A percentile compares a stretch with the other conserved stretches of the same genome.
Evolutionary conservation across 1,140 invertebrate genomes (phyloP).

Genomic region (Zaprionus gabonicus): DNA sequence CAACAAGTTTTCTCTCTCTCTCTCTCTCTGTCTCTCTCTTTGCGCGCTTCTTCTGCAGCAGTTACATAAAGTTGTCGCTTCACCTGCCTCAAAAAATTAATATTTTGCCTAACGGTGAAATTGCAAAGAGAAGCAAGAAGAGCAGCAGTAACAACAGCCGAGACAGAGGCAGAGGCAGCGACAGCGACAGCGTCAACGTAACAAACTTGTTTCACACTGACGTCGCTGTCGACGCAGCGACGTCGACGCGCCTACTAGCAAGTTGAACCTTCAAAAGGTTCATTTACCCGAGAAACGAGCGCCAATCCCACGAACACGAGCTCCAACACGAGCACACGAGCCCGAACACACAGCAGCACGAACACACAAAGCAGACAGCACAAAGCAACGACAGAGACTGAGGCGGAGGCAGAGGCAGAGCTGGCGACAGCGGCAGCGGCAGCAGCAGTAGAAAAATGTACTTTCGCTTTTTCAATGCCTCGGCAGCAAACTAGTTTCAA

Average conservation of each 20-base stretch:
- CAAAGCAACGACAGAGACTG: too few relatives aligned
- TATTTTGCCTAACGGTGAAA: constrained; percentile 73
- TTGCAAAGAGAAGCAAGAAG: constrained; percentile 65
- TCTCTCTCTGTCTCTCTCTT: not conserved
- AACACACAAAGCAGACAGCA: constrained; percentile 15
- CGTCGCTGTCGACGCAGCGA: constrained; percentile 32
- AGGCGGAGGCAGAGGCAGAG: not conserved
- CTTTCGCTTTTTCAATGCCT: constrained; percentile 84
- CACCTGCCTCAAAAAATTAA: constrained; percentile 62
- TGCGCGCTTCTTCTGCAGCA: constrained; percentile 18
- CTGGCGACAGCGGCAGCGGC: not conserved
- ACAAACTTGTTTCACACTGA: constrained; percentile 79
- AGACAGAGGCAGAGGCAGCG: constrained; percentile 12
- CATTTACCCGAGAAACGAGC: constrained; percentile 73
- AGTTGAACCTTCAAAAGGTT: constrained; percentile 84
- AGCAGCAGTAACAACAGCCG: constrained; percentile 24
- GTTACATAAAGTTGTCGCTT: constrained; percentile 74
- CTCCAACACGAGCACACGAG: constrained; percentile 3
- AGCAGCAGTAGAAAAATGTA: constrained; percentile 74
- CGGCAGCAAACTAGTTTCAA: constrained; percentile 80
- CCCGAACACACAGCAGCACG: constrained; percentile 4
- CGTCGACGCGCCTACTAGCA: constrained; percentile 65
- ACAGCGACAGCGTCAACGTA: constrained; percentile 58
- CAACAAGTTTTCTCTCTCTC: constrained; percentile 34
- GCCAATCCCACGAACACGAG: constrained; percentile 19